These are phyloP conservation scores for Eretmocerus hayati DNA, from an alignment of 2,888 invertebrate species.

Conservation along the genomic window DNA sequence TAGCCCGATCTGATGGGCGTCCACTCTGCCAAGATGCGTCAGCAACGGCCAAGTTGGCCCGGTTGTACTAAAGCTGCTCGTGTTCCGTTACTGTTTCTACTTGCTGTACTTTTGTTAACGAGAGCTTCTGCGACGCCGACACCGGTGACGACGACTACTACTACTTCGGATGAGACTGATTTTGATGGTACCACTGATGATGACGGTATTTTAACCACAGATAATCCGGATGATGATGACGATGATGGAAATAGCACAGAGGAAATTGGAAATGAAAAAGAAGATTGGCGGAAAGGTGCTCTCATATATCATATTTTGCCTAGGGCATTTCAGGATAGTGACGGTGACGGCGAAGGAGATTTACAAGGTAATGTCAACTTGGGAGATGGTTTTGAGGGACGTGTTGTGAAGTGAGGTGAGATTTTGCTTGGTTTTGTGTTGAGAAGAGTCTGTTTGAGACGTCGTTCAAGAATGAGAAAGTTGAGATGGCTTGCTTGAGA, in stretches of 20 bases:
- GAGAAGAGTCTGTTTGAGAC: too few species aligned
- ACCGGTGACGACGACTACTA: neutral
- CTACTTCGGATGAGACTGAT: neutral
- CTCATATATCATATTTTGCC: constrained; percentile 37
- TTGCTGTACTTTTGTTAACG: too few species aligned
- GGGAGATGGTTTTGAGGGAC: too few species aligned
- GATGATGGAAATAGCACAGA: constrained; percentile 13
- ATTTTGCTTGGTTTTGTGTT: too few species aligned
- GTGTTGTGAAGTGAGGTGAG: too few species aligned
- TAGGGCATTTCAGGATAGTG: constrained; percentile 34
- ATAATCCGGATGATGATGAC: neutral
- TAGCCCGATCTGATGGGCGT: too few species aligned
- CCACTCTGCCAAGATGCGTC: too few species aligned
- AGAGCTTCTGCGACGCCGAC: neutral
- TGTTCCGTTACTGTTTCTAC: too few species aligned
- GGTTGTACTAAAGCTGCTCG: too few species aligned
- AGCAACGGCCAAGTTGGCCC: too few species aligned
- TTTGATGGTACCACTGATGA: neutral
- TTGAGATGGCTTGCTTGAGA: too few species aligned
- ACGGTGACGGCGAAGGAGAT: constrained; percentile 36
- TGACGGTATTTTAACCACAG: neutral
- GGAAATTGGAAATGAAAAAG: neutral
- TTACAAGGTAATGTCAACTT: constrained; percentile 35
- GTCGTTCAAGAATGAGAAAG: too few species aligned
- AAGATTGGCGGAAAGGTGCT: constrained; percentile 34